These are phyloP conservation scores for Lathronympha strigana DNA, from an alignment of 2,888 invertebrate genomes.

Conservation along the genomic window DNA sequence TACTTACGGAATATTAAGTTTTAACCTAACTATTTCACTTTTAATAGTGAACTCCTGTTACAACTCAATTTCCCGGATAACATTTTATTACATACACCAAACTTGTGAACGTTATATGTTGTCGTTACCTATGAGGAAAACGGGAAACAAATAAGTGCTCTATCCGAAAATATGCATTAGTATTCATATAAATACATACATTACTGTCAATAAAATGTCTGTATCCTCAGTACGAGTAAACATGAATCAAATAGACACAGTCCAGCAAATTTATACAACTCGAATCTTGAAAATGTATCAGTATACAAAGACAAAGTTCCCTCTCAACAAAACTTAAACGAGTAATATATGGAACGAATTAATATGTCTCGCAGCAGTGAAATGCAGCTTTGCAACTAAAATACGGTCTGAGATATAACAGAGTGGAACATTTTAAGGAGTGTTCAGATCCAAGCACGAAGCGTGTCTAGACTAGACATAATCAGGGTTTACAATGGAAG, in stretches of 20 bases:
- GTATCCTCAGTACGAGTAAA: not conserved
- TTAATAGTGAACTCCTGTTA: no score
- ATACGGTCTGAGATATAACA: constrained; percentile 23
- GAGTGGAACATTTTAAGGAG: constrained; percentile 3
- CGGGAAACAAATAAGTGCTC: no score
- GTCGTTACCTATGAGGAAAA: no score
- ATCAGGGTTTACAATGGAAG: not conserved
- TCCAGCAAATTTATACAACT: not conserved
- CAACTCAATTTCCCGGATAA: no score
- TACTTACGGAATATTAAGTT: no score
- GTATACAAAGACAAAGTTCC: constrained; percentile 15
- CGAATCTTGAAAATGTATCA: not conserved
- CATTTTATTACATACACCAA: no score
- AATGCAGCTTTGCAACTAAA: constrained; percentile 27
- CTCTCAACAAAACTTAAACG: constrained; percentile 28
- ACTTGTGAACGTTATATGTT: no score
- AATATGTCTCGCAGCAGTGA: constrained; percentile 23
- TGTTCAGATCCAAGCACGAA: not conserved
- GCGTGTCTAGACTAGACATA: constrained; percentile 11
- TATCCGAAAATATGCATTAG: no score
- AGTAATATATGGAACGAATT: constrained; percentile 29
- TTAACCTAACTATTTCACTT: no score
- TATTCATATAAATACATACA: not conserved
- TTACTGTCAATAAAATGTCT: not conserved
- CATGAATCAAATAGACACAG: not conserved